Percentiles rank a stretch among this genome's conserved stretches.
Evolutionary conservation across 92 coral and sea anemone species (phyloP).

Genomic region (Ricordea florida): DNA sequence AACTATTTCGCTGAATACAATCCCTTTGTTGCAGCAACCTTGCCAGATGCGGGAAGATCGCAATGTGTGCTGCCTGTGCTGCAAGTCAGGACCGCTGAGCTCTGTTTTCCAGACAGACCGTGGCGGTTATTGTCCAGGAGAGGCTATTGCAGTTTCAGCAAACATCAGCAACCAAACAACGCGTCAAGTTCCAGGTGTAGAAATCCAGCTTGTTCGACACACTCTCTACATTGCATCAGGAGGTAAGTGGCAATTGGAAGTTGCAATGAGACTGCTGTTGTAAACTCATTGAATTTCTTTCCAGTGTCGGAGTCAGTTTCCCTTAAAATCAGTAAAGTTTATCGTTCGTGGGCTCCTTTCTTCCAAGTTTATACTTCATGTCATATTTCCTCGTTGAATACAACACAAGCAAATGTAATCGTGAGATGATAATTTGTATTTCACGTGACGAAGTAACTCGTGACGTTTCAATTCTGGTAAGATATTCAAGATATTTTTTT

Average conservation of each 20-base stretch:
- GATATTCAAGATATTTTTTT: too few relatives aligned
- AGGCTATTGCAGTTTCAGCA: slow-evolving; percentile 75
- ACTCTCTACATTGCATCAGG: slow-evolving; percentile 11
- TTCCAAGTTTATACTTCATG: too few relatives aligned
- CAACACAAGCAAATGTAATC: too few relatives aligned
- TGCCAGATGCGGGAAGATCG: slow-evolving; percentile 38
- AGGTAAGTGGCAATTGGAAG: not conserved
- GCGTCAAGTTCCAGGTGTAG: slow-evolving; percentile 59
- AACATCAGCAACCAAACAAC: slow-evolving; percentile 76
- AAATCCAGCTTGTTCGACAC: slow-evolving; percentile 62
- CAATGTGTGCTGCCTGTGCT: slow-evolving; percentile 71
- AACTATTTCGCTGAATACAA: not conserved
- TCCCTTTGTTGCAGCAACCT: slow-evolving; percentile 53
- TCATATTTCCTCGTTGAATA: too few relatives aligned
- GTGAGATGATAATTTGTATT: too few relatives aligned
- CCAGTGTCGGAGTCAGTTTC: too few relatives aligned
- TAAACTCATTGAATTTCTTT: too few relatives aligned
- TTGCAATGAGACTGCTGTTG: not conserved
- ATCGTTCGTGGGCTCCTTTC: too few relatives aligned
- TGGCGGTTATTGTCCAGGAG: slow-evolving; percentile 95
- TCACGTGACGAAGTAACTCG: too few relatives aligned
- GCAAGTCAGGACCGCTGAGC: slow-evolving; percentile 67
- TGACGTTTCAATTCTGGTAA: too few relatives aligned
- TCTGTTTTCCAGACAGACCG: slow-evolving; percentile 75
- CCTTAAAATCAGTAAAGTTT: too few relatives aligned